phyloP scores from a whole-genome alignment of 2,113 vertebrate species.

The Dendrocopos noguchii region DNA sequence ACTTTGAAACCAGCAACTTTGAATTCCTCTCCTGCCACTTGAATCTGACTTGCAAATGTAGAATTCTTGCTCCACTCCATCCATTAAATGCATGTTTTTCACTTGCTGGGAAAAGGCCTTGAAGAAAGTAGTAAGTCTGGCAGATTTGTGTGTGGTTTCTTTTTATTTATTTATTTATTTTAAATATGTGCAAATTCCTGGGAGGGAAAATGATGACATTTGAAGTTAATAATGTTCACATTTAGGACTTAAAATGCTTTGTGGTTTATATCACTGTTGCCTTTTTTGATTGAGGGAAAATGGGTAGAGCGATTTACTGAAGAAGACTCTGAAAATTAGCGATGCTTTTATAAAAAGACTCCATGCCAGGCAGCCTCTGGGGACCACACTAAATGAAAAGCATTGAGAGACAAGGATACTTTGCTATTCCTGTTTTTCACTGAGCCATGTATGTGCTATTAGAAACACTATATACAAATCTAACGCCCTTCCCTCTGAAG shows the following conservation, averaged over 20 bases:
- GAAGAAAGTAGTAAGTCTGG: background rate
- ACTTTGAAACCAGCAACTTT: background rate
- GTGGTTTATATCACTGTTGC: background rate
- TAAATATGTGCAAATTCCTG: background rate
- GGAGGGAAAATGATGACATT: background rate
- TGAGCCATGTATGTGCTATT: background rate
- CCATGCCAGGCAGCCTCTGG: background rate
- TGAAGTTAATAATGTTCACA: background rate
- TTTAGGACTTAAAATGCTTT: background rate
- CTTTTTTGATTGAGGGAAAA: background rate
- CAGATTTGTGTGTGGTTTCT: background rate
- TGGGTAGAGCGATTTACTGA: background rate
- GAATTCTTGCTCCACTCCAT: background rate
- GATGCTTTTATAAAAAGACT: background rate
- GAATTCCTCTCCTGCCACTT: background rate
- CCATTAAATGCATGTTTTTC: background rate
- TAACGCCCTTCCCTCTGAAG: background rate
- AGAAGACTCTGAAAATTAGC: background rate
- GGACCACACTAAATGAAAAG: background rate
- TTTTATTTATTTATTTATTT: background rate
- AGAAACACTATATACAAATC: background rate
- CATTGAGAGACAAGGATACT: background rate
- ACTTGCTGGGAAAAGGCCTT: background rate
- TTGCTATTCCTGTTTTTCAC: background rate
- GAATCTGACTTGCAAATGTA: background rate